Percentiles rank a stretch among this genome's conserved stretches.
Evolutionary conservation across 2,888 invertebrate genomes (phyloP).

Genomic region (Ceriagrion tenellum): DNA sequence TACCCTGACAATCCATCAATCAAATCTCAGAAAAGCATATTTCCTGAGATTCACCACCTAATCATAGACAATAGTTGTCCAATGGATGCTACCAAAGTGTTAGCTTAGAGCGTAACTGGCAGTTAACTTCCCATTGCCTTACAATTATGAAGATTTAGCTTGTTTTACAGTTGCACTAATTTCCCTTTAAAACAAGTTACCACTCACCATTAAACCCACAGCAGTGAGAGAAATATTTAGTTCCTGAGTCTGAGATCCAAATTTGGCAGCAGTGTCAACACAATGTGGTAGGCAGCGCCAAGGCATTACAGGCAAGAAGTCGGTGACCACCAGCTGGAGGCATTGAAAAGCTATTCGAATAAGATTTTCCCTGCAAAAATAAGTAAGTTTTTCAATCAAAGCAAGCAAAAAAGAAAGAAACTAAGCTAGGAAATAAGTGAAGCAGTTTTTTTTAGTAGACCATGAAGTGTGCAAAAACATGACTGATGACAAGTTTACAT

Average conservation of each 20-base stretch:
- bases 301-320: conserved; percentile 95
- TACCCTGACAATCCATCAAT: too few relatives aligned
- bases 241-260: conserved; percentile 97
- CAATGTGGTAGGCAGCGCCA: conserved; percentile 94
- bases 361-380: conserved; percentile 86
- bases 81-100: too few relatives aligned
- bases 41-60: too few relatives aligned
- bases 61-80: too few relatives aligned
- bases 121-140: too few relatives aligned
- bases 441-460: too few relatives aligned
- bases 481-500: too few relatives aligned
- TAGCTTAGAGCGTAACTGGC: too few relatives aligned
- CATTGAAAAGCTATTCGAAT: conserved; percentile 97
- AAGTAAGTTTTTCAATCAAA: conserved; percentile 65
- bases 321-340: conserved; percentile 95
- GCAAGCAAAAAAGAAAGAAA: not conserved
- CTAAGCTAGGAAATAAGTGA: not conserved
- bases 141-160: too few relatives aligned
- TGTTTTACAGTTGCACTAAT: not conserved
- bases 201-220: conserved; percentile 93
- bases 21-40: too few relatives aligned
- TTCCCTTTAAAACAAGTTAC: not conserved
- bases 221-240: conserved; percentile 98
- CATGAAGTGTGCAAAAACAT: too few relatives aligned
- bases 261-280: conserved; percentile 95